A percentile compares a stretch with the other conserved stretches of the same genome.
phyloP scores from a whole-genome alignment of 2,113 vertebrate genomes.

The Lophotis ruficrista region DNA sequence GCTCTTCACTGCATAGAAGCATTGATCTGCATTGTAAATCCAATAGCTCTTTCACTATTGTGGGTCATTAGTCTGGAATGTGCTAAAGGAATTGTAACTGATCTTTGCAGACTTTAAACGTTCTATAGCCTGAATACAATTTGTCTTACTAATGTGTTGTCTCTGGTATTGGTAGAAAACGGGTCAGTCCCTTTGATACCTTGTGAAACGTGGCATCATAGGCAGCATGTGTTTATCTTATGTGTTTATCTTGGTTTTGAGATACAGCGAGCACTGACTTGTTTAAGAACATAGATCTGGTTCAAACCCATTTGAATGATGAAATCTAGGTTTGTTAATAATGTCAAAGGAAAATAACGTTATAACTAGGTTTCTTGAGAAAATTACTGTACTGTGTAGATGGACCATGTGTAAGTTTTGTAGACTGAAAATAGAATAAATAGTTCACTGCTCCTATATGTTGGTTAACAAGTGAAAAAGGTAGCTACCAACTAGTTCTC shows the following conservation, averaged over 20 bases:
- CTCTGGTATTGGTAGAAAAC: not conserved
- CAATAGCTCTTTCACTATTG: not conserved
- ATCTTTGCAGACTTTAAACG: not conserved
- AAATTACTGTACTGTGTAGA: not conserved
- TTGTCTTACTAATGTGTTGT: not conserved
- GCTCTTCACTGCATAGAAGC: not conserved
- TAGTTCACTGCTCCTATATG: not conserved
- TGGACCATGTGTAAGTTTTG: not conserved
- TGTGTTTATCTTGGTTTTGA: not conserved
- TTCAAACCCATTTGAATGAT: not conserved
- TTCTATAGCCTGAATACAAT: not conserved
- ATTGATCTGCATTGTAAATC: slow-evolving; percentile 21
- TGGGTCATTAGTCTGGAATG: not conserved
- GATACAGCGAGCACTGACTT: not conserved
- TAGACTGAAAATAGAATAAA: not conserved
- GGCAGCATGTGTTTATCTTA: not conserved
- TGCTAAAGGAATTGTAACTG: not conserved
- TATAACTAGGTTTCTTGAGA: not conserved
- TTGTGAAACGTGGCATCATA: not conserved
- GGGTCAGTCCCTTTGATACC: not conserved
- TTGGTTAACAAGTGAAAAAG: not conserved
- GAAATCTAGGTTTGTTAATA: not conserved
- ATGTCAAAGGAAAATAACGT: not conserved
- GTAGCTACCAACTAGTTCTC: not conserved
- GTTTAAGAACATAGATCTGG: not conserved